These are phyloP conservation scores for Aphaenogaster ashmeadi DNA, from an alignment of 1,140 invertebrate species.

Conservation along the genomic window DNA sequence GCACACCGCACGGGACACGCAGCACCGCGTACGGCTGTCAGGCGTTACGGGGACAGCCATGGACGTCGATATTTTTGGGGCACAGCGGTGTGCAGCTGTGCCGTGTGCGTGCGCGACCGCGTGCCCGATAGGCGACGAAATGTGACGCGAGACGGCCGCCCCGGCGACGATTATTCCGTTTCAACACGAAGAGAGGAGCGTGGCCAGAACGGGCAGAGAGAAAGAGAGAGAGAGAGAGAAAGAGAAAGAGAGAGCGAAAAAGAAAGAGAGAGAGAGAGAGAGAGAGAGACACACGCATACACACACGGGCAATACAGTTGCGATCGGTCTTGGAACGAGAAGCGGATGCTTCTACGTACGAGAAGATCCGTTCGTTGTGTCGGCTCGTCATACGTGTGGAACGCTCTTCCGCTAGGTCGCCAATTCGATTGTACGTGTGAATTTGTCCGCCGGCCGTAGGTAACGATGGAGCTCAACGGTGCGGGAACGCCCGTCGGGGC, in stretches of 20 bases:
- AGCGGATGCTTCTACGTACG: neutral
- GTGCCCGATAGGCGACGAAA: conserved; percentile 81
- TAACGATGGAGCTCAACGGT: conserved; percentile 74
- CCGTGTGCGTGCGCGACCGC: conserved; percentile 71
- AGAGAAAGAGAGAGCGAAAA: neutral
- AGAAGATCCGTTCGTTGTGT: neutral
- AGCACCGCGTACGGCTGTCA: conserved; percentile 46
- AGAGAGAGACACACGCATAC: neutral
- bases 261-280: neutral
- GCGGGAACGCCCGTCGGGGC: conserved; percentile 74
- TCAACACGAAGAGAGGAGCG: conserved; percentile 62
- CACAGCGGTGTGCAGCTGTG: conserved; percentile 78
- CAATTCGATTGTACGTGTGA: neutral
- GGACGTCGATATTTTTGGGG: conserved; percentile 86
- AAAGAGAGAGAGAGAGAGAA: neutral
- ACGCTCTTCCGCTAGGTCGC: neutral
- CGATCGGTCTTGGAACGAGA: neutral
- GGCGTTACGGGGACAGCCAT: conserved; percentile 79
- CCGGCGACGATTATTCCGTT: conserved; percentile 62
- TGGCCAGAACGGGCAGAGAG: conserved; percentile 5
- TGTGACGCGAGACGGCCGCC: conserved; percentile 66
- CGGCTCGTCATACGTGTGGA: neutral
- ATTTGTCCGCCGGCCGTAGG: conserved; percentile 7
- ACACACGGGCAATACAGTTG: neutral
- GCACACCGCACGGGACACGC: conserved; percentile 1